Base-by-base conservation (phyloP, 2,113 vertebrate species). In the Zosterops lateralis region DNA sequence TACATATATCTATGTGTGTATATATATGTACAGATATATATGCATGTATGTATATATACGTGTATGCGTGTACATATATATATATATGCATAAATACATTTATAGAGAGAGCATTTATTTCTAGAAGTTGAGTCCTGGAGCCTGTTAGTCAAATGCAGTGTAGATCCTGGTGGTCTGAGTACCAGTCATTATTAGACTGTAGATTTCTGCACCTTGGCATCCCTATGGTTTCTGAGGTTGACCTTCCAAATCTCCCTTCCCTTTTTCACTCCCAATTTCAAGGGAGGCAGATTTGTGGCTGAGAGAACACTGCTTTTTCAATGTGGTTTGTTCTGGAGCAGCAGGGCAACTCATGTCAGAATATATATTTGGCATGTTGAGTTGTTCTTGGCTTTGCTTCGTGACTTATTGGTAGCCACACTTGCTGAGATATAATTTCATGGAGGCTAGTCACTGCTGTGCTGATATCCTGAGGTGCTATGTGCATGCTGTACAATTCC, bases 211-310 rank as follows among this genome's bases (percentile, higher is more conserved):
- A 32, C 38, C 25, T 54, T 47, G 53, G 42, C 7, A 0, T 72
- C 26, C 28, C 51, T 45, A 32, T 92, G 57, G 61, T 96, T 89
- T 96, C 56, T 91, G 42, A 26, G 73, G 76, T 51, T 90, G 48
- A 17, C 70, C 31, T 84, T 91, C n/a, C n/a, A 65, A 91, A 54
- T 50, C 26, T 45, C 31, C 40, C 34, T 80, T 84, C 22, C 9
- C 42, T 53, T 74, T 82, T 61, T 75, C 29, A 19, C 9, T 54
- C 48, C 11, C 3, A 8, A 10, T 31, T 84, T 92, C 18, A 60
- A n/a, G 29, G 47, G 31, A 71, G 40, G 17, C n/a, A 29, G 32
- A 29, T 7, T 36, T 68, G 21, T 66, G 73, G 20, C 54, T 61
- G 24, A 31, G 38, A 79, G 74, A 91, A 17, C 48, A 13, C 45